A percentile compares a stretch with the other conserved stretches of the same genome.
Conservation (phyloP, 2,113 vertebrate species). For the Hippocampus zosterae region DNA sequence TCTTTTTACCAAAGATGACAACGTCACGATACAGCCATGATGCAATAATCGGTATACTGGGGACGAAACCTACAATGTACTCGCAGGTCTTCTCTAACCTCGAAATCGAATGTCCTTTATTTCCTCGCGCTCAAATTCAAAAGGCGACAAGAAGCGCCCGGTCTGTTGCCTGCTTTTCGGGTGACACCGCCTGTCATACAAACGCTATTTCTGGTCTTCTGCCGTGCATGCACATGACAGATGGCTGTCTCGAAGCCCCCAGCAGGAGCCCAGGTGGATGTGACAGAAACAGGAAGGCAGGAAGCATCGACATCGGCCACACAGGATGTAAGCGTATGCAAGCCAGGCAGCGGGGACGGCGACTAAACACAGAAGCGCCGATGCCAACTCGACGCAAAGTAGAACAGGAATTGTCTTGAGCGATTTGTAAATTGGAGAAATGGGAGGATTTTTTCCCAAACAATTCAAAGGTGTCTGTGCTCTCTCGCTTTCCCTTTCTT, state of each 20-base stretch:
- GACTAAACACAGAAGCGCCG: neutral
- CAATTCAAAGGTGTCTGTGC: neutral
- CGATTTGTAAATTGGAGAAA: neutral
- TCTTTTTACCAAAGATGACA: no score
- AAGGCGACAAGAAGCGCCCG: neutral
- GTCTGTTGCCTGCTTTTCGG: neutral
- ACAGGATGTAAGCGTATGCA: constrained; percentile 53
- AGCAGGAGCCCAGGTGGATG: constrained; percentile 56
- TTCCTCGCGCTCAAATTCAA: neutral
- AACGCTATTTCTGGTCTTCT: neutral
- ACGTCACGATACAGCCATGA: no score
- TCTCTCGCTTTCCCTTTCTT: no score
- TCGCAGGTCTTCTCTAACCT: no score
- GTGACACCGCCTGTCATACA: neutral
- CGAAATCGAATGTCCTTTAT: no score
- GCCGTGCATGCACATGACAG: constrained; percentile 27
- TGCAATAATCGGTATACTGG: no score
- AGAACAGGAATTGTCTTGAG: neutral
- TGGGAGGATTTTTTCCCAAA: no score
- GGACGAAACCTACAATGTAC: no score
- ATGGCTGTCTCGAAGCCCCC: constrained; percentile 44
- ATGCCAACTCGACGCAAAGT: neutral
- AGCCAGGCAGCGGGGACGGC: constrained; percentile 5
- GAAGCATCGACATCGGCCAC: constrained; percentile 51
- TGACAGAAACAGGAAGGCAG: constrained; percentile 61